phyloP scores from a whole-genome alignment of 2,113 vertebrate genomes.

The Tamias sibiricus region DNA sequence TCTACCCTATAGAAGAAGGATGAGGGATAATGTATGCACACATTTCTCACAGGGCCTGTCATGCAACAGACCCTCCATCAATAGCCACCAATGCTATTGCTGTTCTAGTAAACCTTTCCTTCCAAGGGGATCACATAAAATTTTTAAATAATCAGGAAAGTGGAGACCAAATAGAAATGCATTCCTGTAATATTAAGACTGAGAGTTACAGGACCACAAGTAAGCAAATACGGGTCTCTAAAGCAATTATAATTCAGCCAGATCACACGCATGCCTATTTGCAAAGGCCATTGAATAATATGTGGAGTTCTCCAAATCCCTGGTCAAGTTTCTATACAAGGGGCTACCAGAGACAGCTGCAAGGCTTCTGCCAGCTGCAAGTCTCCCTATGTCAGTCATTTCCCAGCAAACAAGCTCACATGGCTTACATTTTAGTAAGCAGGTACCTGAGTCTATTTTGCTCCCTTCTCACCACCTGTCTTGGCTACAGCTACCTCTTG shows the following conservation, averaged over 20 bases:
- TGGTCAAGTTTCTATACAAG: neutral
- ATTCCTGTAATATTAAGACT: slow-evolving; percentile 44
- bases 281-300: slow-evolving; percentile 54
- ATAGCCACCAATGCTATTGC: neutral
- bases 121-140: neutral
- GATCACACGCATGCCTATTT: neutral
- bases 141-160: slow-evolving; percentile 53
- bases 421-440: neutral
- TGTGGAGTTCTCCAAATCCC: neutral
- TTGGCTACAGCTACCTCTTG: neutral
- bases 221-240: slow-evolving; percentile 50
- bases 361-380: neutral
- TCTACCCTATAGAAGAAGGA: neutral
- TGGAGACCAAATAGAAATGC: slow-evolving; percentile 35
- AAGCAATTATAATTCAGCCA: slow-evolving; percentile 51
- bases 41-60: neutral
- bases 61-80: neutral
- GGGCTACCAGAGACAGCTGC: neutral
- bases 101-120: neutral
- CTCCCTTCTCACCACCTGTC: neutral
- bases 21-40: neutral
- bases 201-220: slow-evolving; percentile 39
- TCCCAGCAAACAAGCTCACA: neutral
- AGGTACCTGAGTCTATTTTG: neutral
- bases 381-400: neutral